These are phyloP conservation scores for Atta cephalotes DNA, from an alignment of 1,140 invertebrate species.

Conservation along the genomic window DNA sequence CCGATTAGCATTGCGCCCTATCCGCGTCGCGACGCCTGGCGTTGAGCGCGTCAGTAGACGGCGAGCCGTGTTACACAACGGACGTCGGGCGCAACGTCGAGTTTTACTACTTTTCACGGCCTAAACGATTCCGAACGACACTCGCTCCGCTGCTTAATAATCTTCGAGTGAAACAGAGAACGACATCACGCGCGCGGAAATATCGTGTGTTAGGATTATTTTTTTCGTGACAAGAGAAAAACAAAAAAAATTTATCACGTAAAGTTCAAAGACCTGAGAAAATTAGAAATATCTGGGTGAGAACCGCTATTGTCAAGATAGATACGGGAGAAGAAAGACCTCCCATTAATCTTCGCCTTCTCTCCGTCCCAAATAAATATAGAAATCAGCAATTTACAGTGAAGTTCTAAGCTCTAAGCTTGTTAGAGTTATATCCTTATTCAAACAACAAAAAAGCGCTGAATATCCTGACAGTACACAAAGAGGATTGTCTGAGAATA, in stretches of 20 bases:
- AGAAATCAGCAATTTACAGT: neutral
- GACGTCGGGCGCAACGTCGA: slow-evolving; percentile 71
- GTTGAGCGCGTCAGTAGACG: slow-evolving; percentile 75
- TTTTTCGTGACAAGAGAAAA: neutral
- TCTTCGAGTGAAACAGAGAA: neutral
- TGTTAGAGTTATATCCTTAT: neutral
- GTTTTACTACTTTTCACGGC: slow-evolving; percentile 63
- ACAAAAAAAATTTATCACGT: neutral
- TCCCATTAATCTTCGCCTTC: neutral
- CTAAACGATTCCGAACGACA: neutral
- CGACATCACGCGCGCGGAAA: neutral
- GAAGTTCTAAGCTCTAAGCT: neutral
- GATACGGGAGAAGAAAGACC: neutral
- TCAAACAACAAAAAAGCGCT: neutral
- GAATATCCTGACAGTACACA: neutral
- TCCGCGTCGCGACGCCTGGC: slow-evolving; percentile 73
- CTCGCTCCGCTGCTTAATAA: neutral
- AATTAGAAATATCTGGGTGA: neutral
- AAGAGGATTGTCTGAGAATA: neutral
- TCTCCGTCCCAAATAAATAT: slow-evolving; percentile 6
- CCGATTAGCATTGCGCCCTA: slow-evolving; percentile 46
- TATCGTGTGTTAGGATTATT: neutral
- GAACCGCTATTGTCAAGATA: neutral
- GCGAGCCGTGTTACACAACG: slow-evolving; percentile 71
- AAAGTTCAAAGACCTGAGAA: neutral